phyloP scores from a whole-genome alignment of 1,140 invertebrate species.

The Hetaerina americana region DNA sequence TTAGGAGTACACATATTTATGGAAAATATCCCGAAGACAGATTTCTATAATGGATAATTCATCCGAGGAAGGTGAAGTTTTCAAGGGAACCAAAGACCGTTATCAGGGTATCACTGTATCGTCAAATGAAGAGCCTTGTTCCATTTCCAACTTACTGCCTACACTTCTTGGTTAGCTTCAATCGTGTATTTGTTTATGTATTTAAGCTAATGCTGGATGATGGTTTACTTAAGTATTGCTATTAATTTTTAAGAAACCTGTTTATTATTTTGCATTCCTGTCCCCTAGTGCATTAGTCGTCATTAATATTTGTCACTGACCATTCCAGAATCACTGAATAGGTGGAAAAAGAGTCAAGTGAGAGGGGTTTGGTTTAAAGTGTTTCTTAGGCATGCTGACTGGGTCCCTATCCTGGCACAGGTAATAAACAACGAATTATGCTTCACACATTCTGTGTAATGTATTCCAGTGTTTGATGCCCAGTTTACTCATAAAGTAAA shows the following conservation, averaged over 20 bases:
- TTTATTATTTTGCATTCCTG: constrained; percentile 2
- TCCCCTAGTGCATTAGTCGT: constrained; percentile 7
- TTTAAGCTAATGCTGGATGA: neutral
- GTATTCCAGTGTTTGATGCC: too few species aligned
- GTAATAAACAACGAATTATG: constrained; percentile 26
- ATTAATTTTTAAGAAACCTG: constrained; percentile 10
- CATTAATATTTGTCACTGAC: constrained; percentile 12
- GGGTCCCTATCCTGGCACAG: constrained; percentile 62
- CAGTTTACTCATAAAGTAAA: too few species aligned
- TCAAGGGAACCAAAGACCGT: constrained; percentile 44
- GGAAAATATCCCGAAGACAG: too few species aligned
- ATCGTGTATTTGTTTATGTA: neutral
- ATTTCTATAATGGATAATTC: too few species aligned
- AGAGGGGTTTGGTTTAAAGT: constrained; percentile 77
- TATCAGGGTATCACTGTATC: constrained; percentile 56
- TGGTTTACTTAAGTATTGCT: constrained; percentile 17
- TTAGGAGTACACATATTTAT: too few species aligned
- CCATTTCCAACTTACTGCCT: neutral
- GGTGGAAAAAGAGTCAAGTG: constrained; percentile 50
- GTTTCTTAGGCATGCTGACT: constrained; percentile 47
- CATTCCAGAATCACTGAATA: constrained; percentile 52
- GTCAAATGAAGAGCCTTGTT: constrained; percentile 40
- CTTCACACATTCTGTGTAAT: too few species aligned
- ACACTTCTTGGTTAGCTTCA: neutral
- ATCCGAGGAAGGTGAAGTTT: constrained; percentile 20